Evolutionary conservation across 2,888 invertebrate species (phyloP).

Genomic region (Operophtera brumata): DNA sequence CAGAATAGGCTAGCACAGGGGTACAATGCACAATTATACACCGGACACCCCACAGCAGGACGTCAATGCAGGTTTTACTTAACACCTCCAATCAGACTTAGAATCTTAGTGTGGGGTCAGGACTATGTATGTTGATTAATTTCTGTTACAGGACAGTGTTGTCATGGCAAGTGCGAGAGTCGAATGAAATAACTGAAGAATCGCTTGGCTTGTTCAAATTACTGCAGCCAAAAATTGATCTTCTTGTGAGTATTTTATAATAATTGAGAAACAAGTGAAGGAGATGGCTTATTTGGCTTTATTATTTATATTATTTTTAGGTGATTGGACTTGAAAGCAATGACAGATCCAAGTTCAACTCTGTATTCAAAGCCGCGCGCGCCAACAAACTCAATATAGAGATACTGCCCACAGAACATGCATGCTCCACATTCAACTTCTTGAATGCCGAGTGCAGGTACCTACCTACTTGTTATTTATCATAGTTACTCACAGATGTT

Average conservation of each 20-base stretch:
- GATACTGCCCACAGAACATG: slow-evolving; percentile 90
- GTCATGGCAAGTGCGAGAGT: slow-evolving; percentile 88
- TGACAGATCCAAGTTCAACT: slow-evolving; percentile 40
- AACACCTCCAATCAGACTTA: too few species aligned
- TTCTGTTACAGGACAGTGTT: slow-evolving; percentile 82
- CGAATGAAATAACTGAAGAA: slow-evolving; percentile 86
- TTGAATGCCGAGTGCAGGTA: slow-evolving; percentile 88
- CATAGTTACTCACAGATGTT: background rate
- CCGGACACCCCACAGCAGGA: too few species aligned
- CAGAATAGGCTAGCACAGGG: too few species aligned
- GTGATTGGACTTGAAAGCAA: slow-evolving; percentile 58
- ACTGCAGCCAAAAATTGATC: slow-evolving; percentile 92
- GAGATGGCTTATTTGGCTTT: too few species aligned
- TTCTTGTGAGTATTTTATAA: slow-evolving; percentile 73
- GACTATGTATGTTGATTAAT: too few species aligned
- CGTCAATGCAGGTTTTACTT: too few species aligned
- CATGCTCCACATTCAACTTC: slow-evolving; percentile 95
- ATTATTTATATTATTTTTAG: slow-evolving; percentile 39
- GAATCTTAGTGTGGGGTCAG: too few species aligned
- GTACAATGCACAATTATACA: too few species aligned
- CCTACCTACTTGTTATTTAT: too few species aligned
- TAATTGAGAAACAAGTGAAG: too few species aligned
- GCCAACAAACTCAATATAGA: slow-evolving; percentile 83
- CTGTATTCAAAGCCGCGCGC: slow-evolving; percentile 48
- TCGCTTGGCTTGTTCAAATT: slow-evolving; percentile 89